phyloP scores from a whole-genome alignment of 53 echinoderm and acorn worm species.

The Actinopyga echinites region DNA sequence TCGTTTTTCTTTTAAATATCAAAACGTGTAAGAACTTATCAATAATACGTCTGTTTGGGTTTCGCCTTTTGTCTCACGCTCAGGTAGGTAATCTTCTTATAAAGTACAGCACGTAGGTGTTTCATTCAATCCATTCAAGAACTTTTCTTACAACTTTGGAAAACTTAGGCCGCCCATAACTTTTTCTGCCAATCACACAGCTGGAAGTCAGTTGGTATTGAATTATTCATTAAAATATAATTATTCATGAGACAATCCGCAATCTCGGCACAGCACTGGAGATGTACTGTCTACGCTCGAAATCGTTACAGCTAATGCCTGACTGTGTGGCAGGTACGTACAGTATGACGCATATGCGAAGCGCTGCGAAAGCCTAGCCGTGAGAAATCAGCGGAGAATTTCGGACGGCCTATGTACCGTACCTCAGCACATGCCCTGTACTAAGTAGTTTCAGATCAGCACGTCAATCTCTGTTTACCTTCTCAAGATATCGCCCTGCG shows the following conservation, averaged over 20 bases:
- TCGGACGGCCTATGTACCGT: too few relatives aligned
- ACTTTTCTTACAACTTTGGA: too few relatives aligned
- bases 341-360: too few relatives aligned
- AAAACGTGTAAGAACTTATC: constrained; percentile 15
- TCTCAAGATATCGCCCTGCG: constrained; percentile 6
- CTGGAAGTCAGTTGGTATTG: not conserved
- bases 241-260: not conserved
- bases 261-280: not conserved
- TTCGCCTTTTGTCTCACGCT: not conserved
- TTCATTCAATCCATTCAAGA: too few relatives aligned
- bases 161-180: not conserved
- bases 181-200: constrained; percentile 37
- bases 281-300: not conserved
- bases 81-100: not conserved
- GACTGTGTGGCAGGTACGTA: too few relatives aligned
- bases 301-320: not conserved
- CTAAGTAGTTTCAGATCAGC: not conserved
- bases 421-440: not conserved
- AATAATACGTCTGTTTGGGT: not conserved
- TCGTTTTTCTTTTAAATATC: too few relatives aligned
- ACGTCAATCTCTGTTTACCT: not conserved
- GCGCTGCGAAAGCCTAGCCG: too few relatives aligned
- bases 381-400: too few relatives aligned
- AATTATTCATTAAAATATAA: not conserved
- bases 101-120: too few relatives aligned